Evolutionary conservation across 64 coral and sea anemone species (phyloP).

Genomic region (Montipora foliosa): DNA sequence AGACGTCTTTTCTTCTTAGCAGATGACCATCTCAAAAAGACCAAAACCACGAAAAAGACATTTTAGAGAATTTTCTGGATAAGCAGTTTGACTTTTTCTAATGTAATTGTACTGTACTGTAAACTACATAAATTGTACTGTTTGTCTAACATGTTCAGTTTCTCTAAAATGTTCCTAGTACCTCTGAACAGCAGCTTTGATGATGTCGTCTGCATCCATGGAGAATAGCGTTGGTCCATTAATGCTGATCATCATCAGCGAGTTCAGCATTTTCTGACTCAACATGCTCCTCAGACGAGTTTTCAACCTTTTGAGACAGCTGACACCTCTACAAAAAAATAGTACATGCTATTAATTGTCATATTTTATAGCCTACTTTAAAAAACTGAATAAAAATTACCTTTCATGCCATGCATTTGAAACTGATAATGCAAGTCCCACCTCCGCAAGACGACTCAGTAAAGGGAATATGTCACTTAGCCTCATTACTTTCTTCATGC

Average conservation of each 20-base stretch:
- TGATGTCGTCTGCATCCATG: not conserved
- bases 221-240: slow-evolving; percentile 24
- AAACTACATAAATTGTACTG: not conserved
- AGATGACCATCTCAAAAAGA: not conserved
- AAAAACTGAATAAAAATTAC: not conserved
- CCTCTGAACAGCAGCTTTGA: slow-evolving; percentile 27
- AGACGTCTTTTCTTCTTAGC: not conserved
- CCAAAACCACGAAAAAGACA: not conserved
- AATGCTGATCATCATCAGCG: slow-evolving; percentile 8
- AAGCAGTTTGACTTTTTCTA: not conserved
- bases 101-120: not conserved
- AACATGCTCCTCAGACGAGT: not conserved
- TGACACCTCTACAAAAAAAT: slow-evolving; percentile 22
- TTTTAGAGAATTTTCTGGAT: not conserved
- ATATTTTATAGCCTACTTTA: not conserved
- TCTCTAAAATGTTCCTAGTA: not conserved
- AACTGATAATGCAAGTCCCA: slow-evolving; percentile 16
- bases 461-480: slow-evolving; percentile 28
- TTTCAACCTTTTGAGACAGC: slow-evolving; percentile 35
- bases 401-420: slow-evolving; percentile 27
- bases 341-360: not conserved
- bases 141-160: not conserved
- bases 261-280: slow-evolving; percentile 27
- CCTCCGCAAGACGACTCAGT: not conserved
- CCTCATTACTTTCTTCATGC: slow-evolving; percentile 17